Percentiles rank a stretch among this genome's conserved stretches.
phyloP scores from a whole-genome alignment of 2,888 invertebrate species.

The Rotaria magnacalcarata region DNA sequence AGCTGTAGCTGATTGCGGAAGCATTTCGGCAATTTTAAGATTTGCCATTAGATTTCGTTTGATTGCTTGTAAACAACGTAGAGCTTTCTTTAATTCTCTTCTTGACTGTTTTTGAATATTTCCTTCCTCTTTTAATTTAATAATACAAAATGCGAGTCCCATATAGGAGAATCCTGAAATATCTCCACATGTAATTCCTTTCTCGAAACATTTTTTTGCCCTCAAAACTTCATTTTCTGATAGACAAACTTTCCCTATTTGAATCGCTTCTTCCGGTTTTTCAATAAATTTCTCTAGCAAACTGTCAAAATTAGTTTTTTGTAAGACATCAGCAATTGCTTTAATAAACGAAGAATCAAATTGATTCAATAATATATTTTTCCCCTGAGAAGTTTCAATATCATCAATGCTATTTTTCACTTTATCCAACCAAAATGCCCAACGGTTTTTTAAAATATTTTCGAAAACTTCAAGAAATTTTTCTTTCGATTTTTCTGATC shows the following conservation, averaged over 20 bases:
- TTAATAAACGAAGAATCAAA: not conserved
- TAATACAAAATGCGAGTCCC: not conserved
- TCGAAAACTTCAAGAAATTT: not conserved
- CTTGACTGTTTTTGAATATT: not conserved
- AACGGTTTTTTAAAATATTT: not conserved
- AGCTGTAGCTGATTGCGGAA: not conserved
- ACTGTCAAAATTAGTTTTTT: not conserved
- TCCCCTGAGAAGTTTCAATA: not conserved
- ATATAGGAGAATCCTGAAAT: not conserved
- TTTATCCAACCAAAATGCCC: constrained; percentile 26
- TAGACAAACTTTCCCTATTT: constrained; percentile 16
- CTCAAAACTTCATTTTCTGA: not conserved
- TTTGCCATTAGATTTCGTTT: constrained; percentile 20
- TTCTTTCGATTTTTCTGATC: not conserved
- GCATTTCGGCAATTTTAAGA: not conserved
- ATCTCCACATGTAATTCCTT: not conserved
- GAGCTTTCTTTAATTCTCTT: not conserved
- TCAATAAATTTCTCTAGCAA: not conserved
- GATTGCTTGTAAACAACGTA: not conserved
- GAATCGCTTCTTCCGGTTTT: not conserved
- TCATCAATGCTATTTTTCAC: not conserved
- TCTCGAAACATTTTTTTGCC: not conserved
- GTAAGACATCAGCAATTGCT: not conserved
- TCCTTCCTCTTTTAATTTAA: not conserved
- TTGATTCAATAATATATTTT: not conserved